Evolutionary conservation across 2,888 invertebrate species (phyloP), one percentile per base, ranked within the genome.

Genomic region (Hyposoter didymator): DNA sequence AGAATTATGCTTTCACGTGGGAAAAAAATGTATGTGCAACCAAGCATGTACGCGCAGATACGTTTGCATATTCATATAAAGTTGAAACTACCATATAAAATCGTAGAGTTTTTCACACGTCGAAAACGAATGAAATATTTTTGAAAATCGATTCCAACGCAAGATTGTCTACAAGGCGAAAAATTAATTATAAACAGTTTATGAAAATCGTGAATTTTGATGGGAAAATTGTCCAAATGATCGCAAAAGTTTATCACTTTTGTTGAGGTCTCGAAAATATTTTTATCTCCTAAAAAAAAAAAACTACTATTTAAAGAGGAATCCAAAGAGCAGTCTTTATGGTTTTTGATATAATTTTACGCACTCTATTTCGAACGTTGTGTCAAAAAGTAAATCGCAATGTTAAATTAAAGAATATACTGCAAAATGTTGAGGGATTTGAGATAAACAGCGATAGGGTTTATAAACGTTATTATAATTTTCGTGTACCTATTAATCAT

Each of bases 21-120:
- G 59, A 28, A 59, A 43, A 43, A 59, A 74, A 43, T 62, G 39
- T 43, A 19, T 28, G 70, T 47, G 70, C 49, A 47, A 49, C 8
- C 22, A 39, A 55, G 55, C 74, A 43, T 14, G 43, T 74, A 19
- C 45, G 22, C 5, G 22, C 5, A 28, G 22, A n/a, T 7, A 17
- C 17, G 22, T 43, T 22, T 45, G 43, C 22, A 39, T 52, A 55
- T 74, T 59, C 28, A 43, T 43, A 62, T 22, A 8, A 59, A 59
- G 28, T 74, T 74, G 17, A 59, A 59, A 59, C 45, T 43, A 43
- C 22, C 43, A 43, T 17, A 8, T 17, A 8, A 43, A 43, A 43
- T 74, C 5, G 22, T 45, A 22, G 35, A 22, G 12, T 39, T 73
- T 39, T 55, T n/a, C n/a, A n/a, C n/a, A n/a, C n/a, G n/a, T n/a